Conservation (phyloP, 2,888 invertebrate genomes). For the Portevinia maculata region DNA sequence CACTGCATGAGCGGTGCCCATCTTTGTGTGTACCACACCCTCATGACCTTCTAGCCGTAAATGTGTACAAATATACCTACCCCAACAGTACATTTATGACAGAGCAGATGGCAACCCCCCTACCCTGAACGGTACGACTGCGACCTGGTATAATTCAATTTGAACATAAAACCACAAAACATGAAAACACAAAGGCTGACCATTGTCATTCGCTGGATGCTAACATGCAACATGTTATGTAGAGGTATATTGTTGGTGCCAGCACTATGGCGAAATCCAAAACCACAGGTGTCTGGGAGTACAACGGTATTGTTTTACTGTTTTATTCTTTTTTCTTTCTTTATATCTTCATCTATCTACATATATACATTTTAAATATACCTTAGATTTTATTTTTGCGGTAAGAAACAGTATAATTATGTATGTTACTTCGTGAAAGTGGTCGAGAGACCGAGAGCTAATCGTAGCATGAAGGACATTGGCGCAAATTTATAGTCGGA, state of each 20-base stretch:
- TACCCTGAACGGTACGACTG: conserved; percentile 16
- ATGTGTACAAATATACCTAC: conserved; percentile 22
- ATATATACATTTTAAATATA: neutral
- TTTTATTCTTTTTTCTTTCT: neutral
- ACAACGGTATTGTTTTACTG: conserved; percentile 1
- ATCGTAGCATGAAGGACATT: conserved; percentile 3
- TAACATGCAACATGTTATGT: conserved; percentile 29
- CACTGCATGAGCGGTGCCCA: conserved; percentile 33
- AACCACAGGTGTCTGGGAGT: conserved; percentile 48
- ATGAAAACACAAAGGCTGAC: conserved; percentile 45
- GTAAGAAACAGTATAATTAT: neutral
- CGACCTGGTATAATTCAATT: conserved; percentile 53
- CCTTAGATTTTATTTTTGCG: conserved; percentile 6
- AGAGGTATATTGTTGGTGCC: conserved; percentile 10
- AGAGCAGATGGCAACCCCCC: conserved; percentile 23
- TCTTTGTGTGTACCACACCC: conserved; percentile 42
- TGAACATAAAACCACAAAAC: conserved; percentile 40
- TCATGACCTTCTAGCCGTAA: conserved; percentile 50
- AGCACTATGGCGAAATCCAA: neutral
- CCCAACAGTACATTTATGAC: conserved; percentile 42
- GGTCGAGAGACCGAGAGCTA: neutral
- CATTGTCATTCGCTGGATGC: conserved; percentile 37
- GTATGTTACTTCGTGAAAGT: neutral
- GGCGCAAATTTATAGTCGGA: no score
- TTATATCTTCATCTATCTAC: neutral